Evolutionary conservation across 2,797 vertebrate species (phyloP).

Genomic region (Periparus ater): DNA sequence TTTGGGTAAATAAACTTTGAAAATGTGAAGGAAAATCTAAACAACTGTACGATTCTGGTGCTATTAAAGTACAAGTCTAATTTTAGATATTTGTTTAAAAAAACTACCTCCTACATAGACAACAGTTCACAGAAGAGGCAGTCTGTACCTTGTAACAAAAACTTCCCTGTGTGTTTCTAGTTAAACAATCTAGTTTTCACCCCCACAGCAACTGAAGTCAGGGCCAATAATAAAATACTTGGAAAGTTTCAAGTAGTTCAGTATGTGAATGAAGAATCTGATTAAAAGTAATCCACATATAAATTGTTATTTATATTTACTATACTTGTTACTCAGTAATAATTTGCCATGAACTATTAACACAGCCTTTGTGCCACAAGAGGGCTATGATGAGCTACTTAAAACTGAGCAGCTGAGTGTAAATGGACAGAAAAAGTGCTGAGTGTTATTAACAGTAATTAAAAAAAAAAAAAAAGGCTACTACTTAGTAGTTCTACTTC

Average conservation of each 20-base stretch:
- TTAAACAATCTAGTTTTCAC: not conserved
- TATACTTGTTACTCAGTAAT: not conserved
- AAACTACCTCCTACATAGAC: not conserved
- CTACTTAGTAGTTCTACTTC: not conserved
- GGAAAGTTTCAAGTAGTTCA: not conserved
- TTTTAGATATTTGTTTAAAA: not conserved
- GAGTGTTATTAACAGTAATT: not conserved
- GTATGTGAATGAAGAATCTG: not conserved
- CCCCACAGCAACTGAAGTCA: not conserved
- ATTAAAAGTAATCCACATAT: not conserved
- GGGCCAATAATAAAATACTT: not conserved
- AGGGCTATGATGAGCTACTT: constrained; percentile 14
- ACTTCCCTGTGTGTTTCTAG: not conserved
- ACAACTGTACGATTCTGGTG: not conserved
- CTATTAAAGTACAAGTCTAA: not conserved
- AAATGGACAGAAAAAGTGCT: not conserved
- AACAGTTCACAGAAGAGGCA: not conserved
- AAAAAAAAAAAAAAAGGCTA: not conserved
- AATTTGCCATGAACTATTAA: not conserved
- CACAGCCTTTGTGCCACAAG: constrained; percentile 16
- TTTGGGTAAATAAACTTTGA: not conserved
- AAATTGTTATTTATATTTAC: not conserved
- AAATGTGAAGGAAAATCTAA: not conserved
- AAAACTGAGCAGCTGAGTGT: not conserved
- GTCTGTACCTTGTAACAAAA: not conserved